A percentile compares a stretch with the other conserved stretches of the same genome.
These are phyloP conservation scores for Chloroceryle inda DNA, from an alignment of 2,797 vertebrate species.

Conservation along the genomic window DNA sequence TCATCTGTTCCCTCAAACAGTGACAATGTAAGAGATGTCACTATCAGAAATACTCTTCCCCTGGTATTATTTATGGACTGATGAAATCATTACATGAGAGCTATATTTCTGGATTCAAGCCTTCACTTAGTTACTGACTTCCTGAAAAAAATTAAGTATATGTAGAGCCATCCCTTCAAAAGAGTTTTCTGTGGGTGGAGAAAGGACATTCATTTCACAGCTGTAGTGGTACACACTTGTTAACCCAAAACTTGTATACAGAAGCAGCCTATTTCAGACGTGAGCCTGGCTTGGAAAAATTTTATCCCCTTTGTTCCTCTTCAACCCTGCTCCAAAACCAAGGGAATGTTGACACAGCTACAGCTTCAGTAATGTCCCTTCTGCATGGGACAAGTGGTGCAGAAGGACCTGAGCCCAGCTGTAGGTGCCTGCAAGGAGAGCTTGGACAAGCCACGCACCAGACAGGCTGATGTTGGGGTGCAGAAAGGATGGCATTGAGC, in stretches of 20 bases:
- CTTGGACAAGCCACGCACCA: background rate
- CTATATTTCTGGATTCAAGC: background rate
- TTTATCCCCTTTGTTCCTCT: background rate
- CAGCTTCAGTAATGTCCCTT: background rate
- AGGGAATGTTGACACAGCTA: background rate
- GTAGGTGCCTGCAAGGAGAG: background rate
- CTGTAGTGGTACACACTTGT: background rate
- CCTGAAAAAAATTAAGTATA: background rate
- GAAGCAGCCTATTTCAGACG: background rate
- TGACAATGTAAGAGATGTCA: background rate
- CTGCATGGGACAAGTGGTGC: background rate
- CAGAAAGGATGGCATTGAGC: accelerated
- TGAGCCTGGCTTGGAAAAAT: background rate
- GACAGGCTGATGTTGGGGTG: accelerated
- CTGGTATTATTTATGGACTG: background rate
- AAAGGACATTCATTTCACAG: background rate
- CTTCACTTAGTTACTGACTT: background rate
- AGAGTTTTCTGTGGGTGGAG: background rate
- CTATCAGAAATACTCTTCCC: background rate
- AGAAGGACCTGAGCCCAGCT: background rate
- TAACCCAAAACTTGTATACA: background rate
- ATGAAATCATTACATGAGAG: background rate
- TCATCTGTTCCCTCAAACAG: background rate
- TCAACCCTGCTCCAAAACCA: background rate
- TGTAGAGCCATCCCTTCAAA: background rate